phyloP scores from a whole-genome alignment of 1,140 invertebrate genomes.

The Micrasema minimum region DNA sequence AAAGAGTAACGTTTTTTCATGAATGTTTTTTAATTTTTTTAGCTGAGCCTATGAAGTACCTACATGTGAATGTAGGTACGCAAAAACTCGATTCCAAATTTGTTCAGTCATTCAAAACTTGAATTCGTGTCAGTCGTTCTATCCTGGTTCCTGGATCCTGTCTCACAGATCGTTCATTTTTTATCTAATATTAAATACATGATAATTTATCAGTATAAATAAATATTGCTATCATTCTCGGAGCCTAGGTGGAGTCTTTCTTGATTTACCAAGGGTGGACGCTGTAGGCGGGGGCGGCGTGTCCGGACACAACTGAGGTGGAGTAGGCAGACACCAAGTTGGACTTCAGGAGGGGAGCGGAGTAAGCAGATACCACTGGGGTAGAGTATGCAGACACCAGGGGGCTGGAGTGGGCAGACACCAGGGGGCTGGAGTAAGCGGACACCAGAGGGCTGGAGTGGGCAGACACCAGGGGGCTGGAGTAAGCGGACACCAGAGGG shows the following conservation, averaged over 20 bases:
- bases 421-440: slow-evolving; percentile 32
- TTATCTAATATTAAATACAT: slow-evolving; percentile 14
- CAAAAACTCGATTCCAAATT: slow-evolving; percentile 39
- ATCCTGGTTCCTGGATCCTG: slow-evolving; percentile 14
- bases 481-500: slow-evolving; percentile 53
- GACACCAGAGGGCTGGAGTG: slow-evolving; percentile 43
- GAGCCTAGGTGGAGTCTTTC: slow-evolving; percentile 21
- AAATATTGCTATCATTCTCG: too few relatives aligned
- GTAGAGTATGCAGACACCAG: slow-evolving; percentile 48
- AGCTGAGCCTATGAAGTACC: slow-evolving; percentile 47
- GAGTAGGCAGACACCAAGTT: slow-evolving; percentile 55
- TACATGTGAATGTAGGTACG: slow-evolving; percentile 4
- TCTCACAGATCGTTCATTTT: slow-evolving; percentile 26
- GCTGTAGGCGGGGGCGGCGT: slow-evolving; percentile 55
- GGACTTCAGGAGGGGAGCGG: slow-evolving; percentile 54
- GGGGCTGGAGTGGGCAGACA: slow-evolving; percentile 51
- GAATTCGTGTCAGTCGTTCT: slow-evolving; percentile 42
- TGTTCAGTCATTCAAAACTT: slow-evolving; percentile 47
- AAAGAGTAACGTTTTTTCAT: slow-evolving; percentile 21
- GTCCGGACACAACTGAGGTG: slow-evolving; percentile 52
- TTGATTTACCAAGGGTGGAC: slow-evolving; percentile 14
- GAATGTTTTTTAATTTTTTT: slow-evolving; percentile 47
- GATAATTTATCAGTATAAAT: too few relatives aligned
- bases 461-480: slow-evolving; percentile 44
- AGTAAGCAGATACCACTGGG: slow-evolving; percentile 51